These are phyloP conservation scores for Paradisaea rubra DNA, from an alignment of 2,113 vertebrate species.

Conservation along the genomic window DNA sequence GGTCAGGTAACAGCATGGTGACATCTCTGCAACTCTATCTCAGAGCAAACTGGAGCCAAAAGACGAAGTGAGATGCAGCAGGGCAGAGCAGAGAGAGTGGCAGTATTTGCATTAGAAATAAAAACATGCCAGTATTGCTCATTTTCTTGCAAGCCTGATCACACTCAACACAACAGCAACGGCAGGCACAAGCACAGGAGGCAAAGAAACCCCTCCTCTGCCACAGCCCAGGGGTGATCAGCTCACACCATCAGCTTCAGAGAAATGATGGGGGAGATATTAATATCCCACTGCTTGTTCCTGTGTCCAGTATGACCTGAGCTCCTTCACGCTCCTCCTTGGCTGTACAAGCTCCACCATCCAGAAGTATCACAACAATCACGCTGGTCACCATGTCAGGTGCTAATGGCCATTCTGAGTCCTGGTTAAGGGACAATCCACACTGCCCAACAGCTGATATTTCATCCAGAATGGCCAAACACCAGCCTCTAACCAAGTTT, in stretches of 20 bases:
- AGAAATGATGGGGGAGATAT: rapidly evolving
- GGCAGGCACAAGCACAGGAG: neutral
- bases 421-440: neutral
- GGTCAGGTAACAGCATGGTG: neutral
- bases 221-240: neutral
- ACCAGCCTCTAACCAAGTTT: neutral
- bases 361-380: neutral
- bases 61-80: neutral
- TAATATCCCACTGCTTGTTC: neutral
- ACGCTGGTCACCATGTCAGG: no score
- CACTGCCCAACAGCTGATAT: neutral
- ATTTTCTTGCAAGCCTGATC: neutral
- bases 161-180: neutral
- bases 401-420: neutral
- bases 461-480: neutral
- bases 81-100: neutral
- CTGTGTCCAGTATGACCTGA: neutral
- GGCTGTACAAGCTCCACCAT: neutral
- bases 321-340: neutral
- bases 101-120: neutral
- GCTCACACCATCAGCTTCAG: neutral
- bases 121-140: constrained; percentile 2
- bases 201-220: neutral
- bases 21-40: neutral
- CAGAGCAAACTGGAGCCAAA: neutral